Conservation (phyloP, 2,888 invertebrate species). For the Chironomus tentans region DNA sequence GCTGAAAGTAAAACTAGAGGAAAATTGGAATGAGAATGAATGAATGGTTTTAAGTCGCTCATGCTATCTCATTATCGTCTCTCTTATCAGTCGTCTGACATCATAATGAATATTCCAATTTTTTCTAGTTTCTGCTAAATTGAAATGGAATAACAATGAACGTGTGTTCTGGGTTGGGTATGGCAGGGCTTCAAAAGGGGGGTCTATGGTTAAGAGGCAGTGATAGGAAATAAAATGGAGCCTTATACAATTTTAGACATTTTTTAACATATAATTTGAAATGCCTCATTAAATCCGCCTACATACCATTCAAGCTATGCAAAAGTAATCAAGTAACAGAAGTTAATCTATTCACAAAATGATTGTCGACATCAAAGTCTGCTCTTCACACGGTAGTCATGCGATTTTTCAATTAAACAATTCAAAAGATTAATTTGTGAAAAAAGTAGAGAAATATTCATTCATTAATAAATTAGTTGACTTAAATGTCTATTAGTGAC, state of each 20-base stretch:
- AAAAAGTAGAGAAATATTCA: not conserved
- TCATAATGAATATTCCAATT: slow-evolving; percentile 1
- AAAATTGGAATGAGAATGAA: not conserved
- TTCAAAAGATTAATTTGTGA: not conserved
- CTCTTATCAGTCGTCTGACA: not conserved
- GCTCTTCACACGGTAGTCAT: not conserved
- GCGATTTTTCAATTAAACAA: slow-evolving; percentile 7
- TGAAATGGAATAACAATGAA: too few species aligned
- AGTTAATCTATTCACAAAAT: too few species aligned
- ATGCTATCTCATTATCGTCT: not conserved
- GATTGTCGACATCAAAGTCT: not conserved
- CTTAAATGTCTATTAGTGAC: not conserved
- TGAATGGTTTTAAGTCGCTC: not conserved
- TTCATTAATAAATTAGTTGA: not conserved
- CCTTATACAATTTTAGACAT: too few species aligned
- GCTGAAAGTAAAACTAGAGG: not conserved
- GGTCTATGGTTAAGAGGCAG: too few species aligned
- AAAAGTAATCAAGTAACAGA: too few species aligned
- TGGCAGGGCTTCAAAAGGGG: too few species aligned
- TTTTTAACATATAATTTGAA: too few species aligned
- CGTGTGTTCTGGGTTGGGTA: too few species aligned
- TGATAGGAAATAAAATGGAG: not conserved
- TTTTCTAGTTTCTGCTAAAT: not conserved
- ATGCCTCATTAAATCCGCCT: too few species aligned
- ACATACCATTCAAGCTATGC: too few species aligned